Evolutionary conservation across 2,888 invertebrate genomes (phyloP).

Genomic region (Apomyelois bistriatella): DNA sequence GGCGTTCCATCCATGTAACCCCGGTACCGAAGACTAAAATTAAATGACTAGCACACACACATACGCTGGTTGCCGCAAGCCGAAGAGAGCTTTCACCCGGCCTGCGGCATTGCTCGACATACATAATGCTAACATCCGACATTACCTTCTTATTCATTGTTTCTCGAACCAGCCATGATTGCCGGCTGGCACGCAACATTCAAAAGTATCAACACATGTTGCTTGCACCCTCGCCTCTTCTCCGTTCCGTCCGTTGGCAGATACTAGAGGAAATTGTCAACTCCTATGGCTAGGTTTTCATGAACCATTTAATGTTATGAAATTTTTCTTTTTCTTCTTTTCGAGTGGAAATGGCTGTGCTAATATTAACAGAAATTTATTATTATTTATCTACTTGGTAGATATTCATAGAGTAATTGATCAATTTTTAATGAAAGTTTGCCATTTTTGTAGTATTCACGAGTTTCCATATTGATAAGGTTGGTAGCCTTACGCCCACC

Average conservation of each 20-base stretch:
- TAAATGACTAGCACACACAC: slow-evolving; percentile 59
- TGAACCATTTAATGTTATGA: too few relatives aligned
- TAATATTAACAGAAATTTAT: too few relatives aligned
- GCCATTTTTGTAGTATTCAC: not conserved
- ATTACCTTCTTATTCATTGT: slow-evolving; percentile 37
- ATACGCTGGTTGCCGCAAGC: slow-evolving; percentile 34
- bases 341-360: too few relatives aligned
- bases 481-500: slow-evolving; percentile 28
- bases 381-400: too few relatives aligned
- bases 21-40: slow-evolving; percentile 61
- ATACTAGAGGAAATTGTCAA: not conserved
- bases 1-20: slow-evolving; percentile 57
- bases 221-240: slow-evolving; percentile 2
- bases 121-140: slow-evolving; percentile 37
- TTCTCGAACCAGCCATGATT: slow-evolving; percentile 36
- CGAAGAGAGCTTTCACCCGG: slow-evolving; percentile 68
- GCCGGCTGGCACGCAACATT: slow-evolving; percentile 50
- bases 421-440: slow-evolving; percentile 1
- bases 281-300: too few relatives aligned
- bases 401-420: too few relatives aligned
- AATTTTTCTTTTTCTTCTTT: too few relatives aligned
- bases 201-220: slow-evolving; percentile 33
- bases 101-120: slow-evolving; percentile 49
- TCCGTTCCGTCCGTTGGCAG: slow-evolving; percentile 17
- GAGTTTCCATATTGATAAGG: slow-evolving; percentile 6